A percentile compares a stretch with the other conserved stretches of the same genome.
These are phyloP conservation scores for Tenthredo livida DNA, from an alignment of 2,888 invertebrate species.

Conservation along the genomic window DNA sequence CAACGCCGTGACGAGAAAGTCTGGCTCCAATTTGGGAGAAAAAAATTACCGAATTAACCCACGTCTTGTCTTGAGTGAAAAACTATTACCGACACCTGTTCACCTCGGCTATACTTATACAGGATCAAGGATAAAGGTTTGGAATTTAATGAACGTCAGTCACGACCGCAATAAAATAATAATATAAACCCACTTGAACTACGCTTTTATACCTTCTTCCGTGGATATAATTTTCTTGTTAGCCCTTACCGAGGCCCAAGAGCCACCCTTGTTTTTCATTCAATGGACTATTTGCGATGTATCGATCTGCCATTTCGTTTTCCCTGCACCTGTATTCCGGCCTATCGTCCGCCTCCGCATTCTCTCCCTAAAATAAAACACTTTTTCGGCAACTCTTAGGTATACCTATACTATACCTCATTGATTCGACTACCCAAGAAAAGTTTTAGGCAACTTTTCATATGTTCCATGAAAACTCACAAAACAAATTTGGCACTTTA, in stretches of 20 bases:
- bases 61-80: conserved; percentile 10
- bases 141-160: conserved; percentile 5
- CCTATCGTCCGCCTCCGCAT: not conserved
- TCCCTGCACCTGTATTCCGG: not conserved
- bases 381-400: not conserved
- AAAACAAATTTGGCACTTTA: not conserved
- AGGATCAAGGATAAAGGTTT: not conserved
- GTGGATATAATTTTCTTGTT: conserved; percentile 17
- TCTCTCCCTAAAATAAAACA: not conserved
- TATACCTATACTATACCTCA: not conserved
- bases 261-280: conserved; percentile 13
- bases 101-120: not conserved
- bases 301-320: conserved; percentile 23
- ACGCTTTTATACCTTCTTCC: not conserved
- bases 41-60: not conserved
- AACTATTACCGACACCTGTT: conserved; percentile 23
- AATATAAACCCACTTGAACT: conserved; percentile 3
- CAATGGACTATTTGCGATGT: conserved; percentile 1
- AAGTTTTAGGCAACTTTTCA: not conserved
- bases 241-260: not conserved
- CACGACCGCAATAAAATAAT: not conserved
- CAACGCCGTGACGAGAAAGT: not conserved
- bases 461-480: not conserved
- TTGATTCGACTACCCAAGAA: not conserved
- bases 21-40: conserved; percentile 11